Percentiles rank a stretch among this genome's conserved stretches.
These are phyloP conservation scores for Polylopha cassiicola DNA, from an alignment of 2,888 invertebrate genomes.

Conservation along the genomic window DNA sequence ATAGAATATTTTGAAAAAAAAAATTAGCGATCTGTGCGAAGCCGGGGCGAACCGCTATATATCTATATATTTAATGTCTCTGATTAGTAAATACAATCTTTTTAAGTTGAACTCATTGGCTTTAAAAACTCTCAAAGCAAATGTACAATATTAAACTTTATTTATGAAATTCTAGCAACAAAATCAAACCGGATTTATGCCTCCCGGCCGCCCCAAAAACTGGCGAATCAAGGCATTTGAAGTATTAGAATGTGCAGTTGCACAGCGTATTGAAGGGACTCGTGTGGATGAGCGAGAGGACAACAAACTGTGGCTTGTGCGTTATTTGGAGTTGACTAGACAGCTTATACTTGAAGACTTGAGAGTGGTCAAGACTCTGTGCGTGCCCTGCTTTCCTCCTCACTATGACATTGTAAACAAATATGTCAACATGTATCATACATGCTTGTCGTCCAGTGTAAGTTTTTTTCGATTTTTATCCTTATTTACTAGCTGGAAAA, in stretches of 20 bases:
- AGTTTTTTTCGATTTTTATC: too few species aligned
- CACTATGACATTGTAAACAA: constrained; percentile 94
- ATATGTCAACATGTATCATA: constrained; percentile 96
- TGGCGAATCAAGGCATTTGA: constrained; percentile 93
- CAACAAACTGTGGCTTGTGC: constrained; percentile 97
- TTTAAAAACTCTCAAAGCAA: too few species aligned
- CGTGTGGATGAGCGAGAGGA: constrained; percentile 93
- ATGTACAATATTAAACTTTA: not conserved
- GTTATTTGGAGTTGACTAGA: constrained; percentile 92
- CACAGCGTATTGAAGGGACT: constrained; percentile 94
- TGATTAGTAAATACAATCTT: too few species aligned
- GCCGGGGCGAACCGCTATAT: too few species aligned
- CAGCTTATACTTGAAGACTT: constrained; percentile 94
- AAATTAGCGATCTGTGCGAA: too few species aligned
- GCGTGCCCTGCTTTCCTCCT: constrained; percentile 96
- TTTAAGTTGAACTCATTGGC: too few species aligned
- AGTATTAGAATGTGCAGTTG: constrained; percentile 87
- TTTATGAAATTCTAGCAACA: constrained; percentile 73
- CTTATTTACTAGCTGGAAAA: too few species aligned
- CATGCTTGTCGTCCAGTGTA: constrained; percentile 87
- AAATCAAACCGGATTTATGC: constrained; percentile 90
- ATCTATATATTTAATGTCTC: too few species aligned
- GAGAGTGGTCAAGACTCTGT: constrained; percentile 91
- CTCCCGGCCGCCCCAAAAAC: constrained; percentile 94
- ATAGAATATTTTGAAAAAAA: too few species aligned